These are phyloP conservation scores for Lanistes nyassanus DNA, from an alignment of 1,140 invertebrate genomes.

Conservation along the genomic window DNA sequence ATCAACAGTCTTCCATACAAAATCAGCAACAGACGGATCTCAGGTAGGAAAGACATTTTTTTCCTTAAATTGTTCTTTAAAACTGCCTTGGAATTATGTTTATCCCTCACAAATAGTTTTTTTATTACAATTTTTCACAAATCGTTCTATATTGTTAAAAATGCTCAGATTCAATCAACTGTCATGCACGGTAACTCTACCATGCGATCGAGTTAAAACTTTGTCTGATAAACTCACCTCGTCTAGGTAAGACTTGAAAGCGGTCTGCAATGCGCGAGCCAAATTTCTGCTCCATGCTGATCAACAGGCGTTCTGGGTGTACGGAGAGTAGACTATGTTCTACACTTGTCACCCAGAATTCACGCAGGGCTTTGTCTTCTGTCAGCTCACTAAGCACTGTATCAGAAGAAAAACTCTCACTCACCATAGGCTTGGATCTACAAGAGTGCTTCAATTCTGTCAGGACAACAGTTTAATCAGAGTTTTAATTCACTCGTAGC, in stretches of 20 bases:
- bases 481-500: no score
- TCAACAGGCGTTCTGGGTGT: constrained; percentile 54
- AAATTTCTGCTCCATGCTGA: constrained; percentile 59
- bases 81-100: neutral
- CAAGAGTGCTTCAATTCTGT: no score
- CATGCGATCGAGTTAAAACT: no score
- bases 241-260: constrained; percentile 49
- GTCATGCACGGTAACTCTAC: no score
- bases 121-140: no score
- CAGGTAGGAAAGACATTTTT: no score
- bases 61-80: constrained; percentile 16
- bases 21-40: no score
- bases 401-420: constrained; percentile 28
- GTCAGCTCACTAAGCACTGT: constrained; percentile 55
- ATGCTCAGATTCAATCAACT: no score
- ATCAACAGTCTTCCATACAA: no score
- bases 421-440: no score
- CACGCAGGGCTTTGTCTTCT: constrained; percentile 53
- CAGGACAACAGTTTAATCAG: no score
- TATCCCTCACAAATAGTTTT: neutral
- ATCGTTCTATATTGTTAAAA: no score
- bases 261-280: constrained; percentile 54
- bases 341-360: constrained; percentile 64
- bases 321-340: constrained; percentile 56
- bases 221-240: constrained; percentile 47